A percentile compares a stretch with the other conserved stretches of the same genome.
Conservation (phyloP, 2,888 invertebrate genomes). For the Pimpla rufipes region DNA sequence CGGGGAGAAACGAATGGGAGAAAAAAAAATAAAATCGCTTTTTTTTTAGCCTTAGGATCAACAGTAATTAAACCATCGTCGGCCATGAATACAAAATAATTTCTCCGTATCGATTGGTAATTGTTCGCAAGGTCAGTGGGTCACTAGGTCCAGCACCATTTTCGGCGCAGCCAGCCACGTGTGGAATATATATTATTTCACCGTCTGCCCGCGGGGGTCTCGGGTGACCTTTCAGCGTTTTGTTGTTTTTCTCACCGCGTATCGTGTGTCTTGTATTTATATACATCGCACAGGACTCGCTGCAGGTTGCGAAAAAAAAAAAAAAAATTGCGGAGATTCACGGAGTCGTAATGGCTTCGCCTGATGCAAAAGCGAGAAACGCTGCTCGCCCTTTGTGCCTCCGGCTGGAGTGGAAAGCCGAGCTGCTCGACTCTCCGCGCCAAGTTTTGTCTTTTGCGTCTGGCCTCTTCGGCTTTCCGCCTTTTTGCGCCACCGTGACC, state of each 20-base stretch:
- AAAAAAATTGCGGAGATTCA: not conserved
- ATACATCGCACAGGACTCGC: not conserved
- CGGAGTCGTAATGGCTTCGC: constrained; percentile 16
- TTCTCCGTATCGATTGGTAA: constrained; percentile 44
- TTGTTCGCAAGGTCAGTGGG: constrained; percentile 44
- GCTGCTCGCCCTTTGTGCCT: not conserved
- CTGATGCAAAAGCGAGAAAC: not conserved
- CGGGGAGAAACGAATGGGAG: too few relatives aligned
- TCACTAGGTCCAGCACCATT: constrained; percentile 31
- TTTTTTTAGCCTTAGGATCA: too few relatives aligned
- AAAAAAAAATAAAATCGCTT: too few relatives aligned
- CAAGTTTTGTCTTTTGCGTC: not conserved
- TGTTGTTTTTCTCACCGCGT: not conserved
- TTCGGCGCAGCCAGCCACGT: constrained; percentile 47
- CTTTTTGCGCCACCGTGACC: constrained; percentile 41
- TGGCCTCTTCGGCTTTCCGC: constrained; percentile 40
- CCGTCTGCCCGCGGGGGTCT: not conserved
- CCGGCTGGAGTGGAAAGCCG: not conserved
- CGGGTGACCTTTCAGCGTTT: not conserved
- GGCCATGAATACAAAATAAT: constrained; percentile 1
- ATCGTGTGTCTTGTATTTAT: constrained; percentile 3
- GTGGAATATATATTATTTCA: constrained; percentile 17
- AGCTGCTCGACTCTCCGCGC: not conserved
- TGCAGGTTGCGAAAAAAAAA: not conserved
- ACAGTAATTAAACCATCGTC: not conserved